A percentile compares a stretch with the other conserved stretches of the same genome.
phyloP scores from a whole-genome alignment of 2,888 invertebrate species.

The Phengaris arion region DNA sequence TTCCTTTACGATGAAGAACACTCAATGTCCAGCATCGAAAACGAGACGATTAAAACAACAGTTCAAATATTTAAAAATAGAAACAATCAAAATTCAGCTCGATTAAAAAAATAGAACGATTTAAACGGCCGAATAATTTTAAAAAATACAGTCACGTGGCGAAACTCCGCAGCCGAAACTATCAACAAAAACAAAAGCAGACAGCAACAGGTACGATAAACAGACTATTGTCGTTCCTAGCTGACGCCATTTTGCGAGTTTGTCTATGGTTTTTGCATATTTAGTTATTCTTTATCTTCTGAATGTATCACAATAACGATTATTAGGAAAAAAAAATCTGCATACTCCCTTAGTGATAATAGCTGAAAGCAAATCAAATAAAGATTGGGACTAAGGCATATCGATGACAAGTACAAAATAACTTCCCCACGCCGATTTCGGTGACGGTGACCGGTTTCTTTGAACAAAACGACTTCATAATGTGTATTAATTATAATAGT shows the following conservation, averaged over 20 bases:
- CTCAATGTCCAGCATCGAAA: background rate
- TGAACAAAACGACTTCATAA: too few species aligned
- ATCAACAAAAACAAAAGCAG: constrained; percentile 39
- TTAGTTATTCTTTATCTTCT: background rate
- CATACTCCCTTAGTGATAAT: too few species aligned
- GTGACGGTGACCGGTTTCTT: too few species aligned
- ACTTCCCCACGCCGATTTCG: too few species aligned
- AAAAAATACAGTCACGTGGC: constrained; percentile 36
- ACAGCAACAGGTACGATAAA: constrained; percentile 30
- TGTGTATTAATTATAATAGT: too few species aligned
- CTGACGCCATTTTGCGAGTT: constrained; percentile 22
- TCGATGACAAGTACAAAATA: too few species aligned
- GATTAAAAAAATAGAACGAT: constrained; percentile 22
- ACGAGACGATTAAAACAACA: constrained; percentile 4
- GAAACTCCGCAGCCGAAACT: constrained; percentile 31
- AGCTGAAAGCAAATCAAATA: too few species aligned
- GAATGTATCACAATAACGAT: too few species aligned
- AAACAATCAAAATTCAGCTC: background rate
- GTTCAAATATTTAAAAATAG: constrained; percentile 4
- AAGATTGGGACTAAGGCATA: too few species aligned
- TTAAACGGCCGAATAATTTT: constrained; percentile 30
- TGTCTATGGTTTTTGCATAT: constrained; percentile 13
- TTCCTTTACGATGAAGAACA: background rate
- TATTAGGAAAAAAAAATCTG: too few species aligned
- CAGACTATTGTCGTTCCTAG: constrained; percentile 27